Evolutionary conservation across 2,888 invertebrate species (phyloP).

Genomic region (Microplitis manilae): DNA sequence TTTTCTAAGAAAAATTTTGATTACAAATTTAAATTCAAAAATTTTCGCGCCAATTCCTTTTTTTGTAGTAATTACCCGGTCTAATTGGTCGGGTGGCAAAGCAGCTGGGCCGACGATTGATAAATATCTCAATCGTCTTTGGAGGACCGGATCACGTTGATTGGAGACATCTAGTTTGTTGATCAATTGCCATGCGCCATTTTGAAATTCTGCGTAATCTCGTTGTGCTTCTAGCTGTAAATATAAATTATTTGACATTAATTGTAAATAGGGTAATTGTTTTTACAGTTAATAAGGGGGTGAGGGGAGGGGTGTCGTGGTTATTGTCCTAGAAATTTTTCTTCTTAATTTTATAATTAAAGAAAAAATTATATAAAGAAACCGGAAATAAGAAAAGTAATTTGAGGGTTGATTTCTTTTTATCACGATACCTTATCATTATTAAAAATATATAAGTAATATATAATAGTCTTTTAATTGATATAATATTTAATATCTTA

Average conservation of each 20-base stretch:
- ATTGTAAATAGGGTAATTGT: too few species aligned
- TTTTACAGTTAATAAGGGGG: too few species aligned
- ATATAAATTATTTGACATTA: background rate
- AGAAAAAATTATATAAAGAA: too few species aligned
- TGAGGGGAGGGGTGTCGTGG: too few species aligned
- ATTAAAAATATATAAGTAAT: too few species aligned
- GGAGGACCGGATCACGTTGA: slow-evolving; percentile 79
- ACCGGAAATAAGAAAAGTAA: too few species aligned
- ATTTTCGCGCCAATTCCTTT: background rate
- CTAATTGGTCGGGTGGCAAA: slow-evolving; percentile 85
- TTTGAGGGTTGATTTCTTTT: too few species aligned
- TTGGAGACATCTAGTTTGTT: background rate
- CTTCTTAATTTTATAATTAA: too few species aligned
- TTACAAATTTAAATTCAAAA: background rate
- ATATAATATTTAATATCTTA: too few species aligned
- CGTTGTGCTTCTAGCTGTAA: slow-evolving; percentile 25
- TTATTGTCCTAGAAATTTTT: too few species aligned
- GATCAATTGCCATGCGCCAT: background rate
- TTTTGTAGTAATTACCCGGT: slow-evolving; percentile 77
- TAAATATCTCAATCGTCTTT: slow-evolving; percentile 82
- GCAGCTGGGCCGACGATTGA: slow-evolving; percentile 89
- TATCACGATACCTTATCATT: too few species aligned
- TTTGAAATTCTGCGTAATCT: background rate
- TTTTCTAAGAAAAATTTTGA: background rate
- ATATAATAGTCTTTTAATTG: too few species aligned